A percentile compares a stretch with the other conserved stretches of the same genome.
These are phyloP conservation scores for Pandemis cinnamomeana DNA, from an alignment of 2,888 invertebrate species.

Conservation along the genomic window DNA sequence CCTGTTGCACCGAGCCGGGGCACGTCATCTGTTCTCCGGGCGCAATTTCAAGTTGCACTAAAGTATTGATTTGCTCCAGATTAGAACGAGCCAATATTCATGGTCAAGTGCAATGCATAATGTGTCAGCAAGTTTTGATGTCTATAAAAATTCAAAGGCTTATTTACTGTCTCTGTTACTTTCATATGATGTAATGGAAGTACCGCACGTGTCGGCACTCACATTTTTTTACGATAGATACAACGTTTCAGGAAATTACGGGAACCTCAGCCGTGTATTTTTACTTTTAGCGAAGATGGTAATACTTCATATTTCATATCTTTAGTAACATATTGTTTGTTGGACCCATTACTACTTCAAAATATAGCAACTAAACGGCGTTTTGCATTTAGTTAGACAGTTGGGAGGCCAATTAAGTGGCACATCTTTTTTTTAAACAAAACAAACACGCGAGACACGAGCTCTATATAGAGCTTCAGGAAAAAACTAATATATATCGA, in stretches of 20 bases:
- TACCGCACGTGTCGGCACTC: conserved; percentile 17
- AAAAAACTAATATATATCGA: not conserved
- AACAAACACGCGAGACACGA: not conserved
- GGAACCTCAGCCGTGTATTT: not conserved
- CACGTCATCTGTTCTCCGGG: conserved; percentile 28
- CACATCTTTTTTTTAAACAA: not conserved
- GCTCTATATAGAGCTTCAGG: not conserved
- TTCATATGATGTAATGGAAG: conserved; percentile 3
- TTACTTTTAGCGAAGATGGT: not conserved
- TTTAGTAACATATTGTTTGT: not conserved
- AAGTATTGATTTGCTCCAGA: conserved; percentile 36
- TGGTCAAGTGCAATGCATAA: conserved; percentile 16
- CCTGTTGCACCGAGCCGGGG: conserved; percentile 28
- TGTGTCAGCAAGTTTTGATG: not conserved
- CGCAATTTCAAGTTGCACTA: conserved; percentile 33
- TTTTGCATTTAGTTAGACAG: not conserved
- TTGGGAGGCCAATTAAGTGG: not conserved
- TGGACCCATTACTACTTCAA: not conserved
- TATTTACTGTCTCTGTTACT: not conserved
- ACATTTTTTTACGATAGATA: conserved; percentile 18
- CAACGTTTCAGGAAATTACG: conserved; percentile 21
- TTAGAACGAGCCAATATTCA: conserved; percentile 28
- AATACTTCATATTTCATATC: not conserved
- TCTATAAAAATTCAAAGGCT: not conserved
- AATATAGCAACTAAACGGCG: not conserved